phyloP scores from a whole-genome alignment of 2,113 vertebrate species.

The Sarotherodon lohbergeri region DNA sequence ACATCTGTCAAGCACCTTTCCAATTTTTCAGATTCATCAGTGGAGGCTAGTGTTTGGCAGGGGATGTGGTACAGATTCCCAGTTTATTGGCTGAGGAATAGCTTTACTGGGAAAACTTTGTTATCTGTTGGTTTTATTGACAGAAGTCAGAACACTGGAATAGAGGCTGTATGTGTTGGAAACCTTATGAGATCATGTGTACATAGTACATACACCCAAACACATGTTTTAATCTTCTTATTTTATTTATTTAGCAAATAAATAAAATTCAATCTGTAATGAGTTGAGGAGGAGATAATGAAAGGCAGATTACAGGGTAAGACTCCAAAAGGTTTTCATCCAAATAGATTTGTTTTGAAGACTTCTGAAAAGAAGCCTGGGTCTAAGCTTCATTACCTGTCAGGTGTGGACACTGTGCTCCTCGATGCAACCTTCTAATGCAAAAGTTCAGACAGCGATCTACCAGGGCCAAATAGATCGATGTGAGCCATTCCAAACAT shows the following conservation, averaged over 20 bases:
- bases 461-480: constrained; percentile 42
- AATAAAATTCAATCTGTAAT: background rate
- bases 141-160: background rate
- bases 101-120: background rate
- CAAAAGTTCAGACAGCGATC: background rate
- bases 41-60: constrained; percentile 5
- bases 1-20: constrained; percentile 16
- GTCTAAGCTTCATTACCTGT: constrained; percentile 22
- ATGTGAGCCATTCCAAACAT: constrained; percentile 42
- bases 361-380: background rate
- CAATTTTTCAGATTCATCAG: background rate
- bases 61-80: background rate
- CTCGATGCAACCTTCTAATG: background rate
- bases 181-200: background rate
- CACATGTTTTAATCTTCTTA: background rate
- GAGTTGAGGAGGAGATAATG: background rate
- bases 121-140: background rate
- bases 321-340: background rate
- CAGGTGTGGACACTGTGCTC: background rate
- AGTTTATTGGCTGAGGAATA: background rate
- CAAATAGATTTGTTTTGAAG: background rate
- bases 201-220: background rate
- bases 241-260: background rate
- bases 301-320: background rate
- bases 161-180: background rate